These are phyloP conservation scores for Eunapius fragilis DNA, from an alignment of 37 sponge, comb jelly and placozoan genomes.

Conservation along the genomic window DNA sequence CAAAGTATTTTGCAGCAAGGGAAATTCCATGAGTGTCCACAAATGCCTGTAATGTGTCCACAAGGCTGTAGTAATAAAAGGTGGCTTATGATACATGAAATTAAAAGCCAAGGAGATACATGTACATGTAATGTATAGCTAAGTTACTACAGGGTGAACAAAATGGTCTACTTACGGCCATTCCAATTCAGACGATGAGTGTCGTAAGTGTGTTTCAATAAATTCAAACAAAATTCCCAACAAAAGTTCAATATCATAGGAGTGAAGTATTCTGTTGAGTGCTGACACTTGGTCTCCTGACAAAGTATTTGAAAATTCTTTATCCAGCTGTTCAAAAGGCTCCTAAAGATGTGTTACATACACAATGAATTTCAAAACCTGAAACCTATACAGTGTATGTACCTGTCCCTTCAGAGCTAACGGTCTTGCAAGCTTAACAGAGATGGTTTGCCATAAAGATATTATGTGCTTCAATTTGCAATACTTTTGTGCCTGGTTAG, in stretches of 20 bases:
- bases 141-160: no score
- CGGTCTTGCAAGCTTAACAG: conserved; percentile 41
- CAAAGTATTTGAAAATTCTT: not conserved
- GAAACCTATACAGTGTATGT: not conserved
- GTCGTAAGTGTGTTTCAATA: conserved; percentile 34
- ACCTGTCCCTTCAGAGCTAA: conserved; percentile 41
- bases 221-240: conserved; percentile 56
- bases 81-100: no score
- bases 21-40: not conserved
- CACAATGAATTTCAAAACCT: not conserved
- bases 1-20: not conserved
- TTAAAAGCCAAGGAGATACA: not conserved
- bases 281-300: not conserved
- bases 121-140: no score
- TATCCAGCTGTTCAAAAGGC: conserved; percentile 54
- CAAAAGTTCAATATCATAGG: conserved; percentile 24
- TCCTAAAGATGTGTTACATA: conserved; percentile 21
- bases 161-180: conserved; percentile 53
- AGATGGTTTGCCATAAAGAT: conserved; percentile 70
- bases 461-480: conserved; percentile 52
- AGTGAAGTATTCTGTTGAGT: conserved; percentile 13
- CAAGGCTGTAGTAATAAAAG: not conserved
- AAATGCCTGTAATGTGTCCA: conserved; percentile 9
- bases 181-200: not conserved
- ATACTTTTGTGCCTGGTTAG: conserved; percentile 19